These are phyloP conservation scores for Ochotona curzoniae DNA, from an alignment of 2,113 vertebrate species.

Conservation along the genomic window DNA sequence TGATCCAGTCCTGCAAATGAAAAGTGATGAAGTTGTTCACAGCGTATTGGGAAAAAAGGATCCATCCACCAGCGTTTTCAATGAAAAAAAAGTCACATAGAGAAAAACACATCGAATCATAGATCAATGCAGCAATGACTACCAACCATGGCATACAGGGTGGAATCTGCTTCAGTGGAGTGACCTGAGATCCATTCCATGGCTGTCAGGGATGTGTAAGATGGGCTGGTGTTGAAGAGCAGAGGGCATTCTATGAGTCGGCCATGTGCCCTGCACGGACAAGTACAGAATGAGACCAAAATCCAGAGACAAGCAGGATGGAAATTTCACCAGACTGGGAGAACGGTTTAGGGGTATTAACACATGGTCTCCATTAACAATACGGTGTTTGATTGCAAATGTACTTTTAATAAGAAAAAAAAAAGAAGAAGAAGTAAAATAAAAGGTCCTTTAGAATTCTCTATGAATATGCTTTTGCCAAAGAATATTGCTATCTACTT, in stretches of 20 bases:
- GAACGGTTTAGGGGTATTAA: neutral
- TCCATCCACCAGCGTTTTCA: neutral
- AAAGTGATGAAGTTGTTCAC: neutral
- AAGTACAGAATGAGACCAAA: neutral
- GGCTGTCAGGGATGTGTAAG: neutral
- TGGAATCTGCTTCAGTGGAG: neutral
- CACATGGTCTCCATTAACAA: neutral
- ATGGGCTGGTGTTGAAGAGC: neutral
- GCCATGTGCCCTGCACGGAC: neutral
- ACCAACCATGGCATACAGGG: neutral
- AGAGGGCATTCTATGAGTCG: neutral
- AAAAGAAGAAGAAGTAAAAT: neutral
- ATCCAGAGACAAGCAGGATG: neutral
- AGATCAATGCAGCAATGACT: neutral
- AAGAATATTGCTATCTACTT: conserved; percentile 15
- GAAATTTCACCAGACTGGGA: neutral
- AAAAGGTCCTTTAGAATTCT: neutral
- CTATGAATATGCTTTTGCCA: neutral
- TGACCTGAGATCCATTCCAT: neutral
- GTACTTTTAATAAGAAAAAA: neutral
- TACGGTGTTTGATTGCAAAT: neutral
- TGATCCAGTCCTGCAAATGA: neutral
- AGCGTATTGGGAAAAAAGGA: neutral
- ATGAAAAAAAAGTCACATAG: neutral
- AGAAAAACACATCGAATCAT: neutral